phyloP scores from a whole-genome alignment of 2,797 vertebrate species.

The Alectoris magna region DNA sequence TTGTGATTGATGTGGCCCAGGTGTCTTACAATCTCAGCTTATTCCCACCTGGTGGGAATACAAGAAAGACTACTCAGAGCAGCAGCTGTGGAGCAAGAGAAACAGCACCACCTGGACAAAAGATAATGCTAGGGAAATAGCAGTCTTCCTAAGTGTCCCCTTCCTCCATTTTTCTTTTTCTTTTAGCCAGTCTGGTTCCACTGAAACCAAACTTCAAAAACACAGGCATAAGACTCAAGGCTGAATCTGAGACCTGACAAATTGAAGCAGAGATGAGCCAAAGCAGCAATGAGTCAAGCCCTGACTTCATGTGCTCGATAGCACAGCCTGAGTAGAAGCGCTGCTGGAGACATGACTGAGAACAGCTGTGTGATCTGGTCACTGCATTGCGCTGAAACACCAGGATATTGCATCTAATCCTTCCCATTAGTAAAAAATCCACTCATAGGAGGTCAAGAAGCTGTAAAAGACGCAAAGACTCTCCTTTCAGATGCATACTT shows the following conservation, averaged over 20 bases:
- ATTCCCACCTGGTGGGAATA: not conserved
- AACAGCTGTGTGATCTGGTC: not conserved
- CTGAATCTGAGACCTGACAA: not conserved
- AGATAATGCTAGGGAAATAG: not conserved
- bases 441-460: slow-evolving; percentile 41
- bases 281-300: not conserved
- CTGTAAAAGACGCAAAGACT: slow-evolving; percentile 37
- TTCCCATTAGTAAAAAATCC: slow-evolving; percentile 8
- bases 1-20: not conserved
- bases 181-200: not conserved
- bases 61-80: no score
- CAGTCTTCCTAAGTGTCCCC: not conserved
- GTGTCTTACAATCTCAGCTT: not conserved
- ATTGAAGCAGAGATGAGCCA: not conserved
- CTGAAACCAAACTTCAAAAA: not conserved
- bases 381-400: not conserved
- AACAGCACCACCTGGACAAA: not conserved
- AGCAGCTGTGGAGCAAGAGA: no score
- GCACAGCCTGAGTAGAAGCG: not conserved
- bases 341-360: not conserved
- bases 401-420: slow-evolving; percentile 22
- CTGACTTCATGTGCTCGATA: not conserved
- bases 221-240: not conserved
- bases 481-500: slow-evolving; percentile 8
- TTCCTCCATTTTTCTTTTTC: not conserved